phyloP scores from a whole-genome alignment of 2,113 vertebrate species.

The Pachycephala philippinensis region DNA sequence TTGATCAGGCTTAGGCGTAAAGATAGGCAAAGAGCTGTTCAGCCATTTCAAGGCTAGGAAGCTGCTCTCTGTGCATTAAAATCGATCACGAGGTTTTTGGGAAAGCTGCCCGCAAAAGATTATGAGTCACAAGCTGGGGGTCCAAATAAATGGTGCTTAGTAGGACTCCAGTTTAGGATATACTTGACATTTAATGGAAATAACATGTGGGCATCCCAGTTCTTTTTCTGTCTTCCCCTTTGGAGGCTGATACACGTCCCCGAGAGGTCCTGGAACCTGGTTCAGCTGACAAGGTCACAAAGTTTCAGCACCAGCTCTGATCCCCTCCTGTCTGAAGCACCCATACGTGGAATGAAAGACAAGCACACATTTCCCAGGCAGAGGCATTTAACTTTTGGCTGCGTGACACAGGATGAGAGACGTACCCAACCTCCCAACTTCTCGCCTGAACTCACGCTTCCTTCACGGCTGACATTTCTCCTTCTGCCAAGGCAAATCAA shows the following conservation, averaged over 20 bases:
- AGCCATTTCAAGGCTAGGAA: neutral
- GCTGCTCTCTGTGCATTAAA: neutral
- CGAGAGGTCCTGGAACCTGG: neutral
- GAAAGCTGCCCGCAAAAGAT: neutral
- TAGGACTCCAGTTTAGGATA: neutral
- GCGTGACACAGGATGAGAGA: neutral
- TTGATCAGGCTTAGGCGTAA: neutral
- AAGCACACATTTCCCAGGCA: neutral
- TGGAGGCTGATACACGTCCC: neutral
- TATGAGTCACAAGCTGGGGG: neutral
- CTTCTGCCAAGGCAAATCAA: constrained; percentile 42
- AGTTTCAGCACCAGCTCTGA: rapidly evolving
- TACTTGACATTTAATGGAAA: neutral
- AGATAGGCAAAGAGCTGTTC: neutral
- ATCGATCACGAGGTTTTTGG: rapidly evolving
- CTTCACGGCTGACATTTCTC: constrained; percentile 37
- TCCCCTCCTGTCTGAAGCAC: neutral
- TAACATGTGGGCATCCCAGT: neutral
- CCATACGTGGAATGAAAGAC: neutral
- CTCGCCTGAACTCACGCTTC: neutral
- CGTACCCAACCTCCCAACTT: neutral
- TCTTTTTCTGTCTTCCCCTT: neutral
- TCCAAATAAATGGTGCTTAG: neutral
- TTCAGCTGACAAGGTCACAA: neutral
- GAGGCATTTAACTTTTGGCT: constrained; percentile 25